A percentile compares a stretch with the other conserved stretches of the same genome.
Conservation (phyloP, 1,140 invertebrate genomes). For the Drosophila pruinosa region DNA sequence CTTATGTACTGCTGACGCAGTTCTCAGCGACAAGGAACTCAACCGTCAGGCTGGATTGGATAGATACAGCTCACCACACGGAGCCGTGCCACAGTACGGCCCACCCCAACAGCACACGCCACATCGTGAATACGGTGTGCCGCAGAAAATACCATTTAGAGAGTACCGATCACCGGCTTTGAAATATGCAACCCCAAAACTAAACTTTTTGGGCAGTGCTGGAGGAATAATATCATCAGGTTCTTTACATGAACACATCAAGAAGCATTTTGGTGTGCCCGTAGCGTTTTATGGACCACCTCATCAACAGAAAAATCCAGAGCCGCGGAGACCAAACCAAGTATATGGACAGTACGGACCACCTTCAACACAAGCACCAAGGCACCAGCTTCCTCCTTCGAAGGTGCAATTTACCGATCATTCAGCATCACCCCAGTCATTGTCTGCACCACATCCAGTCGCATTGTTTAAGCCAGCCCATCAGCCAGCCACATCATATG, state of each 20-base stretch:
- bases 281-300: conserved; percentile 83
- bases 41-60: conserved; percentile 61
- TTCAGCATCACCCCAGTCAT: conserved; percentile 61
- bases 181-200: conserved; percentile 75
- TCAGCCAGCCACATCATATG: conserved; percentile 76
- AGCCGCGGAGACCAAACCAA: conserved; percentile 67
- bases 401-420: background rate
- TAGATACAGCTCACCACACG: conserved; percentile 56
- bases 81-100: conserved; percentile 82
- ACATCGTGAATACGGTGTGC: conserved; percentile 80
- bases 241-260: conserved; percentile 71
- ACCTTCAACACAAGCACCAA: conserved; percentile 56
- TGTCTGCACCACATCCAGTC: conserved; percentile 75
- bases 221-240: conserved; percentile 4
- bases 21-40: conserved; percentile 57
- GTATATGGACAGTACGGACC: conserved; percentile 66
- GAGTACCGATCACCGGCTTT: conserved; percentile 73
- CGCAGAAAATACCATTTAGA: conserved; percentile 74
- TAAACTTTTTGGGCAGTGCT: conserved; percentile 70
- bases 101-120: conserved; percentile 77
- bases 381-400: too few relatives aligned
- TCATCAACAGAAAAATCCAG: conserved; percentile 78
- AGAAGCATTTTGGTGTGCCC: conserved; percentile 77
- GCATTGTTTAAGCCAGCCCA: conserved; percentile 66
- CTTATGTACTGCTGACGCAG: conserved; percentile 53